A percentile compares a stretch with the other conserved stretches of the same genome.
Evolutionary conservation across 2,113 vertebrate genomes (phyloP).

Genomic region (Varanus salvator): DNA sequence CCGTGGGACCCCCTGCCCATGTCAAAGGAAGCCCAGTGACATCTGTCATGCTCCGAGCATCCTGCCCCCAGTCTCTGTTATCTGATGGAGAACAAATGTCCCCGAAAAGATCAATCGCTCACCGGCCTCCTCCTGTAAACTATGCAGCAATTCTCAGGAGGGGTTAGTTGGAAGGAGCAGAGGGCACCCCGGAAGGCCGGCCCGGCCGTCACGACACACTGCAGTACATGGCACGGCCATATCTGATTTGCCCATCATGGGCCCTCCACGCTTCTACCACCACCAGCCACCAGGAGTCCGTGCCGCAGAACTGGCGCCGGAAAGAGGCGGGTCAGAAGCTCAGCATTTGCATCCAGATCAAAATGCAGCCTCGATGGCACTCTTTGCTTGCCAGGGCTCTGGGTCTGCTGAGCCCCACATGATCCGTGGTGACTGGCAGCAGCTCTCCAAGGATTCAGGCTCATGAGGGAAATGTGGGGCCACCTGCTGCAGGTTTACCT

Average conservation of each 20-base stretch:
- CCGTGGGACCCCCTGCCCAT: background rate
- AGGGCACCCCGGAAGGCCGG: background rate
- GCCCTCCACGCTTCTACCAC: background rate
- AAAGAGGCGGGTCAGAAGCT: background rate
- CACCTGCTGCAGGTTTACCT: no score
- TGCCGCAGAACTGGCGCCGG: background rate
- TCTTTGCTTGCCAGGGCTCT: no score
- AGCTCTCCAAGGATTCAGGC: no score
- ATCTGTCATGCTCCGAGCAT: background rate
- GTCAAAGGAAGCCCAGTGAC: background rate
- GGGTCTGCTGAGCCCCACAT: no score
- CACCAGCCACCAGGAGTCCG: background rate
- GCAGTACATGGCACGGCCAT: background rate
- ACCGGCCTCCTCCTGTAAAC: background rate
- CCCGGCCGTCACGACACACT: background rate
- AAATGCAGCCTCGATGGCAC: background rate
- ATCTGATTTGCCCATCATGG: background rate
- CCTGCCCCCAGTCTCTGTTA: no score
- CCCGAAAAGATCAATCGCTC: no score
- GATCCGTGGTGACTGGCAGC: no score
- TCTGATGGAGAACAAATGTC: no score
- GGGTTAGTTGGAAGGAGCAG: no score
- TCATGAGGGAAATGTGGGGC: no score
- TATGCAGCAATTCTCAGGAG: background rate
- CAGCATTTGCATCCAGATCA: background rate